Evolutionary conservation across 1,140 invertebrate genomes (phyloP).

Genomic region (Leptinotarsa defecta): DNA sequence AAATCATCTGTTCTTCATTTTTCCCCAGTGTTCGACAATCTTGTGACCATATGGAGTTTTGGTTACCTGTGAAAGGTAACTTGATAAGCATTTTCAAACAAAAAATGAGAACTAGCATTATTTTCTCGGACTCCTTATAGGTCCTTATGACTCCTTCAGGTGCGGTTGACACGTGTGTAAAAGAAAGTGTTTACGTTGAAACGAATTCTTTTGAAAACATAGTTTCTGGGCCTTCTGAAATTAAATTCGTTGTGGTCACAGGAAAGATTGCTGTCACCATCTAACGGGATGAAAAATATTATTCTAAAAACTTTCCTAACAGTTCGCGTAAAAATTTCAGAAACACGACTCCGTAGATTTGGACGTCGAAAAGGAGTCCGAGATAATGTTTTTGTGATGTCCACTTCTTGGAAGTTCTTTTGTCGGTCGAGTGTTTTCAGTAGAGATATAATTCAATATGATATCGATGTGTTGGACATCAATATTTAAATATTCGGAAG

Average conservation of each 20-base stretch:
- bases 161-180: no score
- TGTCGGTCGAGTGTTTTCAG: constrained; percentile 35
- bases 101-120: no score
- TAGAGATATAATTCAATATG: constrained; percentile 37
- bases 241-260: background rate
- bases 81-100: no score
- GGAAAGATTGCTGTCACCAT: constrained; percentile 17
- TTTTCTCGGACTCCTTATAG: no score
- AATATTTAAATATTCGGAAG: constrained; percentile 49
- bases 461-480: constrained; percentile 42
- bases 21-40: no score
- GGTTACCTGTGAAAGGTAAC: no score
- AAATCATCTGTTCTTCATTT: no score
- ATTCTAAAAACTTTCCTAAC: constrained; percentile 41
- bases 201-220: no score
- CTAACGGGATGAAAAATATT: constrained; percentile 42
- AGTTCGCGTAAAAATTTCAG: constrained; percentile 42
- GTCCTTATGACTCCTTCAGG: no score
- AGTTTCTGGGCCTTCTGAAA: no score
- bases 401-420: constrained; percentile 29
- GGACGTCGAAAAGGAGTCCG: constrained; percentile 19
- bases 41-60: no score
- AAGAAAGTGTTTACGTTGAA: no score
- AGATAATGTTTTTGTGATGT: constrained; percentile 45
- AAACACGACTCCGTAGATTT: constrained; percentile 35